Conservation (phyloP, 2,888 invertebrate species). For the Nephrocerus scutellatus region DNA sequence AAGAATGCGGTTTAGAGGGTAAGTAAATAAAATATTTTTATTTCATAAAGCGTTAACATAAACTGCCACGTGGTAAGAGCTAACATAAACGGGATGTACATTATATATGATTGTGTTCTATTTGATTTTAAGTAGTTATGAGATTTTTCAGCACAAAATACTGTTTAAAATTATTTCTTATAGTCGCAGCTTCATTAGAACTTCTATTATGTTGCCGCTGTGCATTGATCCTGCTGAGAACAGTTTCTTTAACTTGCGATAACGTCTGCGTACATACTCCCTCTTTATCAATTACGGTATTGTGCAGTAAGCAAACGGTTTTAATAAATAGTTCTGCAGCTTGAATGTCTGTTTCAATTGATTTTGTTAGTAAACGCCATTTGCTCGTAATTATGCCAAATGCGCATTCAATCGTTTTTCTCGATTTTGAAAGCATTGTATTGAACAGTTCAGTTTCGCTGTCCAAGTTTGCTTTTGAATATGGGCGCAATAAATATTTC, state of each 20-base stretch:
- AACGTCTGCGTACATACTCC: slow-evolving; percentile 3
- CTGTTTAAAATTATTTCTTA: slow-evolving; percentile 4
- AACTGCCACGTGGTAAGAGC: too few species aligned
- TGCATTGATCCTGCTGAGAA: slow-evolving; percentile 4
- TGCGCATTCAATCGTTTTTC: slow-evolving; percentile 8
- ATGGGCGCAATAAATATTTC: slow-evolving; percentile 9
- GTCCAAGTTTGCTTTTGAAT: not conserved
- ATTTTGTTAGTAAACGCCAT: slow-evolving; percentile 4
- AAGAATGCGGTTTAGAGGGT: too few species aligned
- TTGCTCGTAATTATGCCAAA: slow-evolving; percentile 4
- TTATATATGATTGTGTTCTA: too few species aligned
- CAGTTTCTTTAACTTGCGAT: slow-evolving; percentile 1
- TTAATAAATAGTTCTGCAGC: slow-evolving; percentile 5
- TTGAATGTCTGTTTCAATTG: slow-evolving; percentile 7
- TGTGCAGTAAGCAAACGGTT: slow-evolving; percentile 8
- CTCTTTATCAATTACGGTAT: slow-evolving; percentile 4
- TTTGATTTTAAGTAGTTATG: too few species aligned
- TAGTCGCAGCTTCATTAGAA: slow-evolving; percentile 3
- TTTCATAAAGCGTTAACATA: too few species aligned
- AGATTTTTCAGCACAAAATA: slow-evolving; percentile 6
- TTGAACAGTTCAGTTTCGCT: slow-evolving; percentile 1
- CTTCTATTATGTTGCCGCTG: slow-evolving; percentile 4
- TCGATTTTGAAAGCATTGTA: too few species aligned
- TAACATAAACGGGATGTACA: too few species aligned
- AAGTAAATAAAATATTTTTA: too few species aligned